phyloP scores from a whole-genome alignment of 2,888 invertebrate genomes.

The Syrista parreyssii region DNA sequence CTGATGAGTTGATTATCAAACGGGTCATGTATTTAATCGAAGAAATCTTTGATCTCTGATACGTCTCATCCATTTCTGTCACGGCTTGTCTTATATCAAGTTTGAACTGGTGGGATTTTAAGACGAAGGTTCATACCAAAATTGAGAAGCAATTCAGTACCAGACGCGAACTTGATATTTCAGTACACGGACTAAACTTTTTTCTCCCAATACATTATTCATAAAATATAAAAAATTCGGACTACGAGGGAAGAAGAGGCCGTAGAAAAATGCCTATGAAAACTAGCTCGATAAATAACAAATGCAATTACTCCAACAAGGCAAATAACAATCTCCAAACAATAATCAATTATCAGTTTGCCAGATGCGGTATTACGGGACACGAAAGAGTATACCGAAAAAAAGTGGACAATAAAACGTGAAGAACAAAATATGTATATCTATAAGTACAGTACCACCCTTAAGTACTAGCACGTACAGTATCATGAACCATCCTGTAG shows the following conservation, averaged over 20 bases:
- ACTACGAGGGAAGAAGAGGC: constrained; percentile 11
- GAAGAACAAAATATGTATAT: too few relatives aligned
- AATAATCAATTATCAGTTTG: constrained; percentile 9
- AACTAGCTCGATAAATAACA: constrained; percentile 6
- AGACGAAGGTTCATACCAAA: background rate
- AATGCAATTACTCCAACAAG: constrained; percentile 17
- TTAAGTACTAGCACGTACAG: background rate
- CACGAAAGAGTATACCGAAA: too few relatives aligned
- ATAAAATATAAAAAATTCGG: too few relatives aligned
- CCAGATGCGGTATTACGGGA: background rate
- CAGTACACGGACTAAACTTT: too few relatives aligned
- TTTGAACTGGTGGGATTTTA: background rate
- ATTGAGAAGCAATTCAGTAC: background rate
- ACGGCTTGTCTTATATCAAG: background rate
- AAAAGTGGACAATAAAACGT: too few relatives aligned
- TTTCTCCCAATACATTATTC: too few relatives aligned
- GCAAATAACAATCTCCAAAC: constrained; percentile 2
- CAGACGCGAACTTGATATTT: too few relatives aligned
- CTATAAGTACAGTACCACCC: background rate
- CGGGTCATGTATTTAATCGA: background rate
- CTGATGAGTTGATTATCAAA: background rate
- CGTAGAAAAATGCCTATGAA: constrained; percentile 10
- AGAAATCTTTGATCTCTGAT: background rate
- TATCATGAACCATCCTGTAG: background rate
- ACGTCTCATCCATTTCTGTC: background rate